Percentiles rank a stretch among this genome's conserved stretches.
Evolutionary conservation across 2,113 vertebrate species (phyloP).

Genomic region (Tinamus guttatus): DNA sequence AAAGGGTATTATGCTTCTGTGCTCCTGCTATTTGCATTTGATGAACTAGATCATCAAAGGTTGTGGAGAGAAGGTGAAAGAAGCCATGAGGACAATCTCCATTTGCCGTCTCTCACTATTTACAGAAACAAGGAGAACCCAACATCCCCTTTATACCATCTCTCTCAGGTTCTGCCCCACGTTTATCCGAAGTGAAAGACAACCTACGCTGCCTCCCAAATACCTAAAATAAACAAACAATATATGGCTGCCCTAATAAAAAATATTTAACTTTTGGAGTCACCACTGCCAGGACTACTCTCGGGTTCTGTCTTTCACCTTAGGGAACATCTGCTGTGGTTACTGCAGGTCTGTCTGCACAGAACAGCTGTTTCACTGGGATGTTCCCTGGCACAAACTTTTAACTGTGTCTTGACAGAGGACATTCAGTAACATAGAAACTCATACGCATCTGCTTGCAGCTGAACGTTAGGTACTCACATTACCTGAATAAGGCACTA

Average conservation of each 20-base stretch:
- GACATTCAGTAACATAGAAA: background rate
- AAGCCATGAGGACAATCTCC: background rate
- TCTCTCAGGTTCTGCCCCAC: background rate
- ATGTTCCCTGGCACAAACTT: background rate
- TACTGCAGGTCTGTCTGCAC: background rate
- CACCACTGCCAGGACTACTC: constrained; percentile 32
- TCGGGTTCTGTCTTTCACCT: background rate
- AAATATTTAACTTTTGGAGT: constrained; percentile 43
- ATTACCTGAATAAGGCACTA: background rate
- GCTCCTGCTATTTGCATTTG: background rate
- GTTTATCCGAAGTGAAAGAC: background rate
- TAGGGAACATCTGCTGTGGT: background rate
- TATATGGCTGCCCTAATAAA: constrained; percentile 27
- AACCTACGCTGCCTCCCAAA: background rate
- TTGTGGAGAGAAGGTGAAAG: background rate
- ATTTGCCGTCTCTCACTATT: background rate
- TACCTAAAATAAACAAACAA: background rate
- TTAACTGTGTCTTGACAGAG: background rate
- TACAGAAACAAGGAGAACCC: background rate
- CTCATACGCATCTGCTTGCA: background rate
- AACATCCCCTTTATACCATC: background rate
- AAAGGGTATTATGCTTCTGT: background rate
- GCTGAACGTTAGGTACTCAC: background rate
- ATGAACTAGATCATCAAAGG: background rate
- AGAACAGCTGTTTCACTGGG: background rate